A percentile compares a stretch with the other conserved stretches of the same genome.
Conservation (phyloP, 1,140 invertebrate genomes). For the Bombus cullumanus region DNA sequence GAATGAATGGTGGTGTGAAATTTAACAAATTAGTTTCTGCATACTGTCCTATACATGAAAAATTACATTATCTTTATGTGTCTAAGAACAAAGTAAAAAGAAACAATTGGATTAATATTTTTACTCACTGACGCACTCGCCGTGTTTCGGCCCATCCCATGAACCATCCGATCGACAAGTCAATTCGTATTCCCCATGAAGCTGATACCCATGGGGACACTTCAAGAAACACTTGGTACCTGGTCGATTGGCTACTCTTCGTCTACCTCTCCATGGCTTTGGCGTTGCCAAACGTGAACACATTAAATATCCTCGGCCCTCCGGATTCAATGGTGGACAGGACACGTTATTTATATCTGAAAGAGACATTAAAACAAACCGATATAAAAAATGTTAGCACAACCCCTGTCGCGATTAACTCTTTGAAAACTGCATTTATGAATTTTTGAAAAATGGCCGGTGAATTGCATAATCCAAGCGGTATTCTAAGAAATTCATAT, state of each 20-base stretch:
- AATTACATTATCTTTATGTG: not conserved
- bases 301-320: slow-evolving; percentile 77
- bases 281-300: slow-evolving; percentile 72
- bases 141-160: slow-evolving; percentile 80
- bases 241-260: slow-evolving; percentile 75
- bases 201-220: slow-evolving; percentile 79
- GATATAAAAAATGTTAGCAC: too few relatives aligned
- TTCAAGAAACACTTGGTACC: slow-evolving; percentile 81
- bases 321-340: slow-evolving; percentile 77
- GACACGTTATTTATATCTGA: slow-evolving; percentile 70
- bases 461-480: too few relatives aligned
- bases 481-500: too few relatives aligned
- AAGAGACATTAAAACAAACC: not conserved
- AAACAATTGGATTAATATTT: not conserved
- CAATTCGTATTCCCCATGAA: slow-evolving; percentile 80
- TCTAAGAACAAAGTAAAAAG: not conserved
- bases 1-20: too few relatives aligned
- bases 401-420: too few relatives aligned
- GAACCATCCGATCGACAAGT: slow-evolving; percentile 78
- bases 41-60: not conserved
- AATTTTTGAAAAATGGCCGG: too few relatives aligned
- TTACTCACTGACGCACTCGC: slow-evolving; percentile 81
- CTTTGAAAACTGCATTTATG: too few relatives aligned
- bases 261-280: slow-evolving; percentile 69
- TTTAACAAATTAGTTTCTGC: not conserved